These are phyloP conservation scores for Sternarchorhynchus goeldii DNA, from an alignment of 2,797 vertebrate genomes.

Conservation along the genomic window DNA sequence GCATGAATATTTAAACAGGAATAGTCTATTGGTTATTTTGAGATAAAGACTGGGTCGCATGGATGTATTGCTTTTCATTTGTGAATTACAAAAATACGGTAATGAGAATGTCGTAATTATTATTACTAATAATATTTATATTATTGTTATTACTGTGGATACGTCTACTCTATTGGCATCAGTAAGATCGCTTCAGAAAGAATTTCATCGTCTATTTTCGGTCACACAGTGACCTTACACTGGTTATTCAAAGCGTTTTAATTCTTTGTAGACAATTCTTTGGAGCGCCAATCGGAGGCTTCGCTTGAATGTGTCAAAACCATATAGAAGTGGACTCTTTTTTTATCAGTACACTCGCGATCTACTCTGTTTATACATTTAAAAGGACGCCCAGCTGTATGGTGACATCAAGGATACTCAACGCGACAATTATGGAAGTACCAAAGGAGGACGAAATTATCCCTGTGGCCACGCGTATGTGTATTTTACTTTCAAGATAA, in stretches of 20 bases:
- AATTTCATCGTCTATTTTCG: constrained; percentile 55
- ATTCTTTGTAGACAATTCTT: constrained; percentile 20
- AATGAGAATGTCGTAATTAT: constrained; percentile 10
- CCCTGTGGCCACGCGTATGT: constrained; percentile 22
- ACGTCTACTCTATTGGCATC: constrained; percentile 43
- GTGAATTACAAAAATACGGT: constrained; percentile 28
- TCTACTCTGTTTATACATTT: background rate
- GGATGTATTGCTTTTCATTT: constrained; percentile 7
- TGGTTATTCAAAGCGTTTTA: constrained; percentile 18
- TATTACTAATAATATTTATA: constrained; percentile 37
- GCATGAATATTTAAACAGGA: constrained; percentile 53
- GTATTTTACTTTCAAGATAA: constrained; percentile 6
- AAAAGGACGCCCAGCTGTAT: background rate
- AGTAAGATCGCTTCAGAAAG: constrained; percentile 55
- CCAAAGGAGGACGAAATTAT: constrained; percentile 4
- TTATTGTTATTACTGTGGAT: constrained; percentile 47
- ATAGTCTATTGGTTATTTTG: constrained; percentile 38
- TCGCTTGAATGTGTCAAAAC: background rate
- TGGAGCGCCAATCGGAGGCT: background rate
- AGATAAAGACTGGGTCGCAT: constrained; percentile 36
- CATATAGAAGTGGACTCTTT: background rate
- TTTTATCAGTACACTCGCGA: constrained; percentile 5
- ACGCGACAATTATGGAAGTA: background rate
- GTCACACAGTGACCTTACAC: constrained; percentile 48
- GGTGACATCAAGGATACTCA: background rate